Evolutionary conservation across 1,140 invertebrate species (phyloP).

Genomic region (Cotesia chilonis): DNA sequence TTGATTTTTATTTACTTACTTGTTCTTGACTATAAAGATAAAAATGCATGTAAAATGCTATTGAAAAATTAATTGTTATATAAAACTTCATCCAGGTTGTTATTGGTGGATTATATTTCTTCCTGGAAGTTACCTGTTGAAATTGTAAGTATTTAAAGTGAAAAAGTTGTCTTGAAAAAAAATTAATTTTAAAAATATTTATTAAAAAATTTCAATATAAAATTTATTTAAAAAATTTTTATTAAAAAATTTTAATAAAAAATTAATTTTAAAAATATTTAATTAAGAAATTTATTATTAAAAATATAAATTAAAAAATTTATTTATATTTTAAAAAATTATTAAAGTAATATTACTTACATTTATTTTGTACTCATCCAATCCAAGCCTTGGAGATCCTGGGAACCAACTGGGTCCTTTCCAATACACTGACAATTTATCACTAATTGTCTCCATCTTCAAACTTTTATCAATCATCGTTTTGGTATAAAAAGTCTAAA

Average conservation of each 20-base stretch:
- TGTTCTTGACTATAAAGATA: constrained; percentile 69
- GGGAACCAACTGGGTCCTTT: constrained; percentile 91
- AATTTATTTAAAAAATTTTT: neutral
- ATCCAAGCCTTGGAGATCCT: constrained; percentile 81
- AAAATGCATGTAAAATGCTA: constrained; percentile 73
- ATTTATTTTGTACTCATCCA: constrained; percentile 78
- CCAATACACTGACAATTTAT: constrained; percentile 78
- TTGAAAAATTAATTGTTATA: constrained; percentile 73
- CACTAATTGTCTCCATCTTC: constrained; percentile 65
- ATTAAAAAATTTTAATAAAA: neutral
- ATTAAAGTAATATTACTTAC: constrained; percentile 65
- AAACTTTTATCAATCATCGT: constrained; percentile 72
- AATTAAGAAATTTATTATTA: neutral
- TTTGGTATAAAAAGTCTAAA: constrained; percentile 77
- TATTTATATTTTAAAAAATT: neutral
- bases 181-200: constrained; percentile 4
- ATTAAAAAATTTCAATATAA: neutral
- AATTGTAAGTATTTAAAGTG: neutral
- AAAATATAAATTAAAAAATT: constrained; percentile 11
- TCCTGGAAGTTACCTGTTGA: constrained; percentile 68
- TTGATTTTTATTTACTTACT: constrained; percentile 63
- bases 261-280: too few relatives aligned
- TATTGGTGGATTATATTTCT: constrained; percentile 77
- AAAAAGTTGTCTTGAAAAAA: too few relatives aligned
- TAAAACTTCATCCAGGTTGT: constrained; percentile 76